A percentile compares a stretch with the other conserved stretches of the same genome.
Evolutionary conservation across 1,140 invertebrate genomes (phyloP).

Genomic region (Saccostrea glomerata): DNA sequence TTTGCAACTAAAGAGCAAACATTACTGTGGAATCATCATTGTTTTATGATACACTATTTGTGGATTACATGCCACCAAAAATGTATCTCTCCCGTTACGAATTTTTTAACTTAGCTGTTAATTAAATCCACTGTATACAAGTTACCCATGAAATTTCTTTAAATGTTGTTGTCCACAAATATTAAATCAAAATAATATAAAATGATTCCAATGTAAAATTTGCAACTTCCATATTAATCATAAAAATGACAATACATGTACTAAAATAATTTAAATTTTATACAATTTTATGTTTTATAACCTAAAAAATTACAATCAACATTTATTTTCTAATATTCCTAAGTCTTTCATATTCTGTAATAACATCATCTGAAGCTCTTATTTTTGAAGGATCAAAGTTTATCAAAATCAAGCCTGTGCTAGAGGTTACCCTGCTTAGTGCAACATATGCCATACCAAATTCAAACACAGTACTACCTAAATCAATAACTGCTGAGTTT

Average conservation of each 20-base stretch:
- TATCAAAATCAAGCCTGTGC: constrained; percentile 41
- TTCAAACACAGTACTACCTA: constrained; percentile 53
- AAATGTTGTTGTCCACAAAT: not conserved
- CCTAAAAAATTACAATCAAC: not conserved
- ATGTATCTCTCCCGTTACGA: too few species aligned
- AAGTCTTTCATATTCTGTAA: constrained; percentile 30
- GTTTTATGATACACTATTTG: too few species aligned
- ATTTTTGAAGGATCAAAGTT: constrained; percentile 36
- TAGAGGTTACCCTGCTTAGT: constrained; percentile 50
- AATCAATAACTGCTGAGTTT: constrained; percentile 43
- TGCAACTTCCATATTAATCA: not conserved
- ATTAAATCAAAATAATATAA: not conserved
- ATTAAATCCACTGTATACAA: not conserved
- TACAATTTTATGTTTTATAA: not conserved
- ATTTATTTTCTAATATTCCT: not conserved
- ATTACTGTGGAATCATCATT: too few species aligned
- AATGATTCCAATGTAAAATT: not conserved
- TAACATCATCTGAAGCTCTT: constrained; percentile 3
- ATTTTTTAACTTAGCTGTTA: too few species aligned
- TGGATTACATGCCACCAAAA: too few species aligned
- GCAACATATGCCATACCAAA: constrained; percentile 59
- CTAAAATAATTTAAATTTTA: not conserved
- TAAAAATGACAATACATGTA: not conserved
- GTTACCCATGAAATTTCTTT: not conserved
- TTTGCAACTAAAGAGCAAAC: not conserved